Evolutionary conservation across 92 coral and sea anemone genomes (phyloP).

Genomic region (Porites divaricata): DNA sequence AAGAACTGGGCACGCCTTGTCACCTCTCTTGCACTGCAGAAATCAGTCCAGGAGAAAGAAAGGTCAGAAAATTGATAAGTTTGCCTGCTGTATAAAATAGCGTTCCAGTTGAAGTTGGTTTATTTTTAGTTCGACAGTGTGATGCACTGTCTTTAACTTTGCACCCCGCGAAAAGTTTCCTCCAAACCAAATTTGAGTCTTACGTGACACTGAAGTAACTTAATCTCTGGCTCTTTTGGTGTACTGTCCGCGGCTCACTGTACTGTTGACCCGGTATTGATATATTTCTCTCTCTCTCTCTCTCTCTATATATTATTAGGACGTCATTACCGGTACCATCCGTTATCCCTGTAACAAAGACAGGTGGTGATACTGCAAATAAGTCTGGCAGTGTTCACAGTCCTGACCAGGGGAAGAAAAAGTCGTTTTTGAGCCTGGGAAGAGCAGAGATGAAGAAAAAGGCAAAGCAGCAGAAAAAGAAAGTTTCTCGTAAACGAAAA

Average conservation of each 20-base stretch:
- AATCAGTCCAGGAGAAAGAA: background rate
- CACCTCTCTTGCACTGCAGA: background rate
- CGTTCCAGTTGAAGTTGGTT: too few relatives aligned
- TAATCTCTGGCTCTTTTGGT: too few relatives aligned
- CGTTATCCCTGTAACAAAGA: background rate
- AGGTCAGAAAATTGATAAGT: background rate
- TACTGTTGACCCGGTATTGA: too few relatives aligned
- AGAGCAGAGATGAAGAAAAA: conserved; percentile 26
- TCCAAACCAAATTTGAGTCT: too few relatives aligned
- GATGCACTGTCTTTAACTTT: too few relatives aligned
- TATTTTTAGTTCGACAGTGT: too few relatives aligned
- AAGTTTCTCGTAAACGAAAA: conserved; percentile 15
- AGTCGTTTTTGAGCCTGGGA: conserved; percentile 10
- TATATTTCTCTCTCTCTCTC: too few relatives aligned
- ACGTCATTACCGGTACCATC: background rate
- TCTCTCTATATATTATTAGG: background rate
- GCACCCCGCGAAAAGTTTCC: too few relatives aligned
- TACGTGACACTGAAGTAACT: too few relatives aligned
- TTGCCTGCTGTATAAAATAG: too few relatives aligned
- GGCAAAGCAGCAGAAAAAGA: conserved; percentile 29
- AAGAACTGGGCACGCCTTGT: conserved; percentile 76
- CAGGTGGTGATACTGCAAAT: background rate
- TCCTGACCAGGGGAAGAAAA: background rate
- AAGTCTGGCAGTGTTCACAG: background rate
- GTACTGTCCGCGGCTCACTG: too few relatives aligned